Evolutionary conservation across 2,113 vertebrate species (phyloP), one percentile per base, ranked within the genome.

Genomic region (Aegithalos caudatus): DNA sequence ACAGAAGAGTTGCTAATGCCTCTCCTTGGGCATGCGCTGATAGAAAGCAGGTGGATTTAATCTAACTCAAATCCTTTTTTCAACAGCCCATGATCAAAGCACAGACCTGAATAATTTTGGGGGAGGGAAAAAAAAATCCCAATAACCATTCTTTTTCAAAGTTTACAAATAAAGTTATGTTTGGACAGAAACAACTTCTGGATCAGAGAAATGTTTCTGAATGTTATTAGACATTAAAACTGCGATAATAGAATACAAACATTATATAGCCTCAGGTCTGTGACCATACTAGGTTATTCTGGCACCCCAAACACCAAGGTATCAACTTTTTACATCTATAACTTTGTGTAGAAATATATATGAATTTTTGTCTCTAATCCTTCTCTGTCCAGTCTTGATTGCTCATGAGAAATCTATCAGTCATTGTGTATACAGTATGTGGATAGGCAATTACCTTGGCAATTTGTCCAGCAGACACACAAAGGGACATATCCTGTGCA

Each of bases 121-220:
- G 8, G 6, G 5, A 20, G 7, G 7, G 12, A 28, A 21, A 56
- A 66, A 53, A 37, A 37, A 20, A 2, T 1, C 5, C 5, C 11
- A 37, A 86, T 12, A 45, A 21, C 2, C 7, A 23, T 70, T 88
- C 7, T 58, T 76, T 42, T 82, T 88, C 50, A 88, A 57, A 87
- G 33, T 88, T 94, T 88, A 73, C 42, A 80, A 77, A 91, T 87
- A 79, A 92, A 85, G 31, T 90, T 81, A 22, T 10, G 6, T 69
- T 71, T 67, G 37, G 25, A 60, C 3, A 9, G 45, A 81, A 82
- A 74, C 1, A 1, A 31, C 19, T 35, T 86, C 60, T 95, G 56
- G 29, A 93, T 42, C 6, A 44, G 58, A 90, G 24, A 85, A 88
- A 73, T 81, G 24, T 67, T 80, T 92, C 33, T 86, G 62, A 79